phyloP scores from a whole-genome alignment of 1,140 invertebrate genomes.

The Sinonovacula constricta region DNA sequence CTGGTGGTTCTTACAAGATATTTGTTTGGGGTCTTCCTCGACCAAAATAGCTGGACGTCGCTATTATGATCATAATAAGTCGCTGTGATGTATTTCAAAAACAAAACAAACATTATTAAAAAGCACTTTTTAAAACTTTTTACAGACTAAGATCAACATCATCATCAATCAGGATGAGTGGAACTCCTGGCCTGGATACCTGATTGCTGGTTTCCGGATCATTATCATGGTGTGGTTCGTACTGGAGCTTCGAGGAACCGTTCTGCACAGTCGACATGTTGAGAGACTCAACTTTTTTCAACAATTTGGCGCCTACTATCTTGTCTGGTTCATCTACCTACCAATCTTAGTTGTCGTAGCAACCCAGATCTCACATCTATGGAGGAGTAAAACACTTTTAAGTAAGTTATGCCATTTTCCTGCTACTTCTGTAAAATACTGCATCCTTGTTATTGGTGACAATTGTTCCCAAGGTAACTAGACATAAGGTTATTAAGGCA shows the following conservation, averaged over 20 bases:
- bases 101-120: too few species aligned
- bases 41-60: too few species aligned
- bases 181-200: slow-evolving; percentile 97
- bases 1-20: too few species aligned
- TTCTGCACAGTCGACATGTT: slow-evolving; percentile 76
- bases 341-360: slow-evolving; percentile 96
- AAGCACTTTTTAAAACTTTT: too few species aligned
- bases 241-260: slow-evolving; percentile 86
- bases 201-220: slow-evolving; percentile 91
- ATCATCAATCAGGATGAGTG: slow-evolving; percentile 98
- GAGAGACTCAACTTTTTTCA: slow-evolving; percentile 94
- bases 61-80: too few species aligned
- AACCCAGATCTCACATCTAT: slow-evolving; percentile 94
- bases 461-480: too few species aligned
- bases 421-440: too few species aligned
- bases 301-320: slow-evolving; percentile 97
- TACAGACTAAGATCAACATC: slow-evolving; percentile 94
- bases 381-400: slow-evolving; percentile 95
- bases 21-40: too few species aligned
- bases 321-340: slow-evolving; percentile 99
- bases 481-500: too few species aligned
- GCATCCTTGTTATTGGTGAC: too few species aligned
- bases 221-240: slow-evolving; percentile 97
- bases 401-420: slow-evolving; percentile 83
- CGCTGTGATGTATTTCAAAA: too few species aligned